Evolutionary conservation across 2,797 vertebrate genomes (phyloP), one percentile per base, ranked within the genome.

Genomic region (Leptatherina wallacei): DNA sequence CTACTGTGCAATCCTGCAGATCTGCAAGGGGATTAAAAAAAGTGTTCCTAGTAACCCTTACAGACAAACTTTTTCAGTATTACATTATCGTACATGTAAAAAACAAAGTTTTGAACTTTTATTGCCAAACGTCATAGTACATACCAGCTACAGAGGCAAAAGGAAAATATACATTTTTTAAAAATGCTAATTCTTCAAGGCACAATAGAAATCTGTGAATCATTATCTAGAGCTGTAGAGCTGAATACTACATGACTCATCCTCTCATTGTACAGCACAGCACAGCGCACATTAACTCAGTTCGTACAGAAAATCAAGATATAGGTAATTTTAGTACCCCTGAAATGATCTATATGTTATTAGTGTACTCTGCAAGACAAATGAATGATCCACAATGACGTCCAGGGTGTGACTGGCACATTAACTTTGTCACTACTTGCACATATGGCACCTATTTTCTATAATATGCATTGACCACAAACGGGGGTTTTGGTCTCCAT

Each of bases 191-290:
- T 86, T 78, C 85, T 83, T 83, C 74, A 78, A 73, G 73, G 61
- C 76, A 71, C 60, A 80, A 74, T 13, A 13, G 51, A 27, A 75
- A 71, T 83, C 82, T 90, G 84, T 72, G 79, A 91, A 58, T 80
- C 78, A 89, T 27, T 27, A 27, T 27, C 24, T 88, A 14, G 14
- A 83, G 16, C 30, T 62, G 42, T 61, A 60, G 62, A 72, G 79
- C 54, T 40, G 67, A 71, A 65, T 38, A 20, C 65, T 49, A 71
- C 24, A 42, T 77, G 84, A 89, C 75, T 83, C 82, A 89, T 33
- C 38, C 32, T 47, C 67, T 75, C 51, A 56, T 69, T 38, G 47
- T 24, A 33, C 60, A 61, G 69, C 65, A 62, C 77, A 69, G 65
- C 2, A 33, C n/a, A 42, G 16, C 40, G 13, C 3, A 47, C 22